Evolutionary conservation across 1,140 invertebrate species (phyloP).

Genomic region (Caenorhabditis inopinata): DNA sequence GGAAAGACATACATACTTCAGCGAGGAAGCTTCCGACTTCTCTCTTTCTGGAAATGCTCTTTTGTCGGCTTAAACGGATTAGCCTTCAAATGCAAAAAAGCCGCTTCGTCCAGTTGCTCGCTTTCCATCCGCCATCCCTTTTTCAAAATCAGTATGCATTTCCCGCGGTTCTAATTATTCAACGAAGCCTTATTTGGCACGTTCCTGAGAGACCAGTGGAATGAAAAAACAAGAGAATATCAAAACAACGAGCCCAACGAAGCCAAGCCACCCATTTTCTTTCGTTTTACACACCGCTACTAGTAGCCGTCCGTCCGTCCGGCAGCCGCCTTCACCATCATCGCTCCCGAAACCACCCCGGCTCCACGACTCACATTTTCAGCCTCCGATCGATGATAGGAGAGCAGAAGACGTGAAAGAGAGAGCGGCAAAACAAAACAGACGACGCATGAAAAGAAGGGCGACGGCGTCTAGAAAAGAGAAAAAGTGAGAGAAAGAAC

Average conservation of each 20-base stretch:
- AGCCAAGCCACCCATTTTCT: neutral
- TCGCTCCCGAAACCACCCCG: no score
- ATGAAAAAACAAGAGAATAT: neutral
- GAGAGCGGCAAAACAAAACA: neutral
- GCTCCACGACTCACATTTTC: neutral
- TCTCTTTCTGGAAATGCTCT: no score
- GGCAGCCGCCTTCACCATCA: no score
- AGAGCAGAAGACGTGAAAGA: neutral
- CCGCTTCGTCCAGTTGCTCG: neutral
- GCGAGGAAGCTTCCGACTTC: no score
- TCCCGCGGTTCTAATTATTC: neutral
- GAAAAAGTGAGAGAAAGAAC: neutral
- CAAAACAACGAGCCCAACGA: neutral
- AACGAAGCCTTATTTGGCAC: neutral
- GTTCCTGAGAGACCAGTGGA: neutral
- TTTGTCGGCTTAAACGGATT: no score
- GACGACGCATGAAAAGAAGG: neutral
- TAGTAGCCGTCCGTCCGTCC: neutral
- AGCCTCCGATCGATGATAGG: neutral
- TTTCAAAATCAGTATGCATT: neutral
- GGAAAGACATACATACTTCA: no score
- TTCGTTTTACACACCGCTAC: constrained; percentile 6
- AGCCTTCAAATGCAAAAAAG: no score
- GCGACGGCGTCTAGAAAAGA: neutral
- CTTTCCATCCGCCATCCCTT: neutral